Conservation (phyloP, 2,797 vertebrate species). For the Artibeus lituratus region DNA sequence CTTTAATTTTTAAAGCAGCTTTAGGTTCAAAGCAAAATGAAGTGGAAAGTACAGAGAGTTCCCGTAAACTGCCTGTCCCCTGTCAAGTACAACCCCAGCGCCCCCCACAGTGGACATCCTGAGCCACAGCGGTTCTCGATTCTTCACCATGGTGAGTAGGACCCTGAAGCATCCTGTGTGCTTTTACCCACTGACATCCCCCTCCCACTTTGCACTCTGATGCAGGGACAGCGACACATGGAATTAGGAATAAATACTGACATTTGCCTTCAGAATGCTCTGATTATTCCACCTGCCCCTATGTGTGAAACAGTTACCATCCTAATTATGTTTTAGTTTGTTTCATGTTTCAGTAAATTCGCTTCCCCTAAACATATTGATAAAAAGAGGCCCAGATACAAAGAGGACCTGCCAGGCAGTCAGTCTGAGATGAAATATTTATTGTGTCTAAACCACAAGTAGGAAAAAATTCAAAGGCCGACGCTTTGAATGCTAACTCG, state of each 20-base stretch:
- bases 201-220: not conserved
- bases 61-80: not conserved
- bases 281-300: not conserved
- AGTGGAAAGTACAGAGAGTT: not conserved
- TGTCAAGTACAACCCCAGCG: not conserved
- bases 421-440: slow-evolving; percentile 60
- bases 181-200: not conserved
- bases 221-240: not conserved
- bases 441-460: slow-evolving; percentile 53
- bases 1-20: not conserved
- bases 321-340: slow-evolving; percentile 42
- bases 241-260: not conserved
- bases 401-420: slow-evolving; percentile 36
- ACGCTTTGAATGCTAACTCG: slow-evolving; percentile 41
- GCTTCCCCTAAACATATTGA: slow-evolving; percentile 39
- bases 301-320: not conserved
- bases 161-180: not conserved
- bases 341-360: slow-evolving; percentile 19
- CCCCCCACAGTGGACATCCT: not conserved
- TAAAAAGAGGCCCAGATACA: slow-evolving; percentile 28
- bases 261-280: not conserved
- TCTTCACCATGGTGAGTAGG: not conserved
- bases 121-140: not conserved
- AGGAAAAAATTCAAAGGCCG: slow-evolving; percentile 36
- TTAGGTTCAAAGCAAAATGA: slow-evolving; percentile 11